Conservation (phyloP, 2,888 invertebrate species). For the Boloria euphrosyne region DNA sequence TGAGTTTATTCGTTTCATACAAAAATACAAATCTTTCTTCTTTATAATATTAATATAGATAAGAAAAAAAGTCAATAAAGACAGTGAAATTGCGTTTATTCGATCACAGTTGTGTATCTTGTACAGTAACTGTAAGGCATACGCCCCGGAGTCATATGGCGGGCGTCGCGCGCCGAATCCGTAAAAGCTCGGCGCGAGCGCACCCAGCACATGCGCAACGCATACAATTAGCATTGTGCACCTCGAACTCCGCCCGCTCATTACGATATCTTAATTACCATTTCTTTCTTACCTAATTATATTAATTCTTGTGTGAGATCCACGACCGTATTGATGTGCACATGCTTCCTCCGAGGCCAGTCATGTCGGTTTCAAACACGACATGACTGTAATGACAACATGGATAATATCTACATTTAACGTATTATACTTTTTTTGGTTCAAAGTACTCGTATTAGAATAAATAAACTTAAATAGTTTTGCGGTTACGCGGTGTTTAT, state of each 20-base stretch:
- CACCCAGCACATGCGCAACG: slow-evolving; percentile 44
- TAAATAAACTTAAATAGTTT: slow-evolving; percentile 46
- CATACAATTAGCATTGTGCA: slow-evolving; percentile 49
- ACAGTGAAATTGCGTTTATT: background rate
- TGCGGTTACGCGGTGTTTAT: slow-evolving; percentile 53
- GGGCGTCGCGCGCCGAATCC: slow-evolving; percentile 65
- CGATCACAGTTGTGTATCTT: background rate
- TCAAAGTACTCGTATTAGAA: slow-evolving; percentile 49
- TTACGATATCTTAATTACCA: slow-evolving; percentile 53
- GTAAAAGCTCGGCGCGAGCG: slow-evolving; percentile 67
- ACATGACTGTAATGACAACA: slow-evolving; percentile 57
- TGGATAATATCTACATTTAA: slow-evolving; percentile 50
- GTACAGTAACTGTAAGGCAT: slow-evolving; percentile 2
- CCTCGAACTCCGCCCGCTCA: slow-evolving; percentile 50
- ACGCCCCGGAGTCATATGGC: slow-evolving; percentile 64
- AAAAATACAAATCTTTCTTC: no score
- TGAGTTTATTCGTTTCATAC: no score
- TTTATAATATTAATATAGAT: no score
- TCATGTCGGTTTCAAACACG: slow-evolving; percentile 74
- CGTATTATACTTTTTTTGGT: slow-evolving; percentile 53
- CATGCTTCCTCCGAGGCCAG: slow-evolving; percentile 67
- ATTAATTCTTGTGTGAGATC: slow-evolving; percentile 51
- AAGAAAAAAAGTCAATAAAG: no score
- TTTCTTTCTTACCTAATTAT: slow-evolving; percentile 61
- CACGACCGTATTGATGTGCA: slow-evolving; percentile 63